Percentiles rank a stretch among this genome's conserved stretches.
phyloP scores from a whole-genome alignment of 2,888 invertebrate genomes.

The Brachynemurus nebulosus region DNA sequence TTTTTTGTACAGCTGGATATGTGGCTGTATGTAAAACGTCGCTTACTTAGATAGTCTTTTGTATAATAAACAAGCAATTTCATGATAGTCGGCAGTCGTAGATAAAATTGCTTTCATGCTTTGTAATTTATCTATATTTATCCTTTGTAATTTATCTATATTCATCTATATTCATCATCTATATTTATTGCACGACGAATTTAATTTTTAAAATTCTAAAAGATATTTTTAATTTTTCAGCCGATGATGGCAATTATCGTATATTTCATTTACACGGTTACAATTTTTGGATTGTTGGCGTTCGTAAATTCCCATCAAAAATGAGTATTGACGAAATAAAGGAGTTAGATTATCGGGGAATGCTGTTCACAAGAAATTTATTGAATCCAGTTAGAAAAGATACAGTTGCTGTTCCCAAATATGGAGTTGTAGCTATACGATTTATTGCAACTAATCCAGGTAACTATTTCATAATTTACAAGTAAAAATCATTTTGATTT shows the following conservation, averaged over 20 bases:
- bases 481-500: no score
- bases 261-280: constrained; percentile 66
- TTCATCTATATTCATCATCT: no score
- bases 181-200: no score
- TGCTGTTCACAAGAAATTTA: constrained; percentile 42
- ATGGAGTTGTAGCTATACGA: constrained; percentile 52
- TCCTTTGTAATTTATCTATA: not conserved
- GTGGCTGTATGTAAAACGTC: no score
- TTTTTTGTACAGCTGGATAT: no score
- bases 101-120: no score
- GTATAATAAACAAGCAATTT: no score
- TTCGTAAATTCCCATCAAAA: constrained; percentile 37
- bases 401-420: constrained; percentile 56
- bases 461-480: constrained; percentile 26
- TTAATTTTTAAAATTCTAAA: constrained; percentile 3
- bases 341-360: constrained; percentile 41
- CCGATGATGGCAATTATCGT: constrained; percentile 46
- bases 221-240: constrained; percentile 30
- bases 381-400: constrained; percentile 52
- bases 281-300: constrained; percentile 52
- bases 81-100: no score
- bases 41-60: no score
- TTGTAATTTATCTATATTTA: not conserved
- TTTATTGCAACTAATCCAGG: constrained; percentile 65
- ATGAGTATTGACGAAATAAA: constrained; percentile 38